Base-by-base conservation (phyloP, 2,113 vertebrate genomes). In the Cebidichthys violaceus region DNA sequence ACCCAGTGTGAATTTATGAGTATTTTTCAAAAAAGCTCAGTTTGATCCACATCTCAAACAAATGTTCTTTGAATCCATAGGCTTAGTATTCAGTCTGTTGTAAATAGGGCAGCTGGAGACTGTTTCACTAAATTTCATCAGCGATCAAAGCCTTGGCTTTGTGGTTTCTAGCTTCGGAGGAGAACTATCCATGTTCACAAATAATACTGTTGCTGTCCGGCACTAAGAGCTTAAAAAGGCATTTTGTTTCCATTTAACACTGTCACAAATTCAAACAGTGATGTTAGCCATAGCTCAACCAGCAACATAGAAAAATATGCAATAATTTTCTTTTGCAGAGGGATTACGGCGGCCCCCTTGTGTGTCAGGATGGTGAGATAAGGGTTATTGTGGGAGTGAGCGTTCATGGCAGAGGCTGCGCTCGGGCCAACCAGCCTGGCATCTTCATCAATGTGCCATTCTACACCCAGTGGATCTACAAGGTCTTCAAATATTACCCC, bases 401-500 rank as follows among this genome's bases (percentile, higher is more conserved):
- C 61, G 95, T 99, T 82, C 97, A 97, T 33, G 97, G 98, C 69
- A 95, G 98, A 22, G 97, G 98, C 81, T 99, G 98, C 20, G 97
- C 97, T 31, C 93, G 97, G 55, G 95, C 95, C 82, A 98, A 97
- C 86, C 97, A 97, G 43, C 98, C 98, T 3, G 96, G 96, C 29
- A 96, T 99, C 88, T 99, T 99, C 89, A 95, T 99, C 80, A 96
- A 97, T 17, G 97, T 99, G 68, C 97, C 98, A 1, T 98, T 96
- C 90, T 99, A 99, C 86, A 94, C 97, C 4, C 95, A 96, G 77
- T 99, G 98, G 98, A 98, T 99, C 94, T 96, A 98, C 91, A 99
- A 99, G 93, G 97, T 99, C 75, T 95, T 93, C 91, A 93, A 47
- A 81, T 80, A 94, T 41, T 95, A 95, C 86, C 94, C 92, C 8